Percentiles rank a stretch among this genome's conserved stretches.
Evolutionary conservation across 2,888 invertebrate genomes (phyloP).

Genomic region (Netelia melanura): DNA sequence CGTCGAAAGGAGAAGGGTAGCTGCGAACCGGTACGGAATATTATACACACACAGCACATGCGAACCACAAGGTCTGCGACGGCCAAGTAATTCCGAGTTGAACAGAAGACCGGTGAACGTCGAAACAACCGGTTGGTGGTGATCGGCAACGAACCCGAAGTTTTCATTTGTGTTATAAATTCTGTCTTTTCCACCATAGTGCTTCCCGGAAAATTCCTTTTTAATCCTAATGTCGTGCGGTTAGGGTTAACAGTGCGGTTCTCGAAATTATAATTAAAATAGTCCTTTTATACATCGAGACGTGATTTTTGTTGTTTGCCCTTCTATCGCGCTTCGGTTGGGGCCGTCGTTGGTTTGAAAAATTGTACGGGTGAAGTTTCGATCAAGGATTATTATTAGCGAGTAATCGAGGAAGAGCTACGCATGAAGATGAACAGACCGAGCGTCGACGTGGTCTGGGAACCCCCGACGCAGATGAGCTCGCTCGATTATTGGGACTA

Average conservation of each 20-base stretch:
- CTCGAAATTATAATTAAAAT: too few relatives aligned
- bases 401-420: conserved; percentile 49
- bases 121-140: conserved; percentile 78
- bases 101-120: conserved; percentile 80
- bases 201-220: conserved; percentile 18
- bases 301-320: too few relatives aligned
- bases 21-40: conserved; percentile 62
- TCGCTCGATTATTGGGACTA: conserved; percentile 95
- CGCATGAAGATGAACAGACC: conserved; percentile 78
- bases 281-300: too few relatives aligned
- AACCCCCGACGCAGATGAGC: conserved; percentile 86
- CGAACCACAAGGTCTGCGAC: conserved; percentile 74
- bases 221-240: conserved; percentile 31
- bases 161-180: conserved; percentile 14
- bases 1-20: conserved; percentile 67
- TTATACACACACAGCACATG: conserved; percentile 36
- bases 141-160: conserved; percentile 28
- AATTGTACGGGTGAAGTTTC: conserved; percentile 36
- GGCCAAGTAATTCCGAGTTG: conserved; percentile 75
- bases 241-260: conserved; percentile 38
- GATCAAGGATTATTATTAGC: conserved; percentile 19
- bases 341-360: neutral
- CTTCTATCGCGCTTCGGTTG: too few relatives aligned
- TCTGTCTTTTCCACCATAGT: neutral
- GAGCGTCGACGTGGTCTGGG: conserved; percentile 84